These are phyloP conservation scores for Hydrophis major DNA, from an alignment of 2,797 vertebrate genomes.

Conservation along the genomic window DNA sequence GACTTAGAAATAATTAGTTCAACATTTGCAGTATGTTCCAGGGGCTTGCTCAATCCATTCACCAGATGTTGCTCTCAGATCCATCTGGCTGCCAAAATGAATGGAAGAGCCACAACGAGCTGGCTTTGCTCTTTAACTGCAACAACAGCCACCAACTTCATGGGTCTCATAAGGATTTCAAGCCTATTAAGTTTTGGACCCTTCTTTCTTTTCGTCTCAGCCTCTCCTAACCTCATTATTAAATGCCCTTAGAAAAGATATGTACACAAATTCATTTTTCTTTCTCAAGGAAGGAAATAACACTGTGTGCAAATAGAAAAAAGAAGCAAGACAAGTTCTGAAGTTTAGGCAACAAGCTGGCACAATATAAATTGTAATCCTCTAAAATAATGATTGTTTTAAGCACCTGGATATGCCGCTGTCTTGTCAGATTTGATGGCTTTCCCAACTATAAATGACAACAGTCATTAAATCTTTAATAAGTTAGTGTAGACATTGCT, in stretches of 20 bases:
- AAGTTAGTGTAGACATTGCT: background rate
- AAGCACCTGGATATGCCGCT: background rate
- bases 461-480: background rate
- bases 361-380: background rate
- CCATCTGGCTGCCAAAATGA: conserved; percentile 54
- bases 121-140: conserved; percentile 45
- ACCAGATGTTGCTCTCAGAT: conserved; percentile 56
- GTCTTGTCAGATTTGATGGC: background rate
- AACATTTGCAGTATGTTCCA: conserved; percentile 47
- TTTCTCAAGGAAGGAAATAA: background rate
- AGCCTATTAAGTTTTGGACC: background rate
- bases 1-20: conserved; percentile 59
- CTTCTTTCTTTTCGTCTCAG: background rate
- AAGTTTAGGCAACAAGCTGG: background rate
- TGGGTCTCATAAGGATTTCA: background rate
- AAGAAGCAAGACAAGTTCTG: background rate
- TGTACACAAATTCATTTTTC: background rate
- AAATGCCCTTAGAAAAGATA: background rate
- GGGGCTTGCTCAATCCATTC: conserved; percentile 35
- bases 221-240: background rate
- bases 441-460: background rate
- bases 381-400: background rate
- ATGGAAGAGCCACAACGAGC: conserved; percentile 46
- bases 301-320: background rate
- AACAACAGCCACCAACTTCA: conserved; percentile 14